Conservation (phyloP, 2,113 vertebrate genomes). For the Rallus limicola region DNA sequence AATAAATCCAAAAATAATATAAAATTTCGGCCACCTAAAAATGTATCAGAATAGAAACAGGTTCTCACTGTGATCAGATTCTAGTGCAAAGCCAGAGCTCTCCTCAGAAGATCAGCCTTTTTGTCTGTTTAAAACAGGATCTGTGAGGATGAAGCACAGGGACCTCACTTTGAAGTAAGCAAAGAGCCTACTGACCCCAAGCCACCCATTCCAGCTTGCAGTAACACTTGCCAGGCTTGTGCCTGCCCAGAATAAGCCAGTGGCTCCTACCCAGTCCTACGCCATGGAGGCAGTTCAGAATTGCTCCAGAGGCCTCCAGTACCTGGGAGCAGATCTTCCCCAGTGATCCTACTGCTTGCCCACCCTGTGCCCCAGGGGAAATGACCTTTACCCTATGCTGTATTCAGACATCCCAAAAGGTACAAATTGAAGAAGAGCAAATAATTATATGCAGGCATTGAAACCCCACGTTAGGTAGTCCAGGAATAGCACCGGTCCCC, state of each 20-base stretch:
- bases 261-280: background rate
- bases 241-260: background rate
- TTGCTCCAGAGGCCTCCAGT: background rate
- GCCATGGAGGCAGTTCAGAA: background rate
- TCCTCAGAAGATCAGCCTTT: background rate
- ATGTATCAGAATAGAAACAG: background rate
- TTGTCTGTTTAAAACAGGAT: background rate
- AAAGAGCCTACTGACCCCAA: background rate
- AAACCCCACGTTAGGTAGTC: accelerated
- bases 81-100: background rate
- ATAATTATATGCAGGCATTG: background rate
- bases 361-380: background rate
- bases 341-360: accelerated
- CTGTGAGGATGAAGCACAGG: background rate
- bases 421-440: background rate
- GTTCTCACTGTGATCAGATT: background rate
- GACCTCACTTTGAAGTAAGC: background rate
- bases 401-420: background rate
- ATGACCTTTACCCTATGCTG: background rate
- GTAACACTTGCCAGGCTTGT: background rate
- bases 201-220: background rate
- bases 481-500: background rate
- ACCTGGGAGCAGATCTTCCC: background rate
- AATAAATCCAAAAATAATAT: background rate
- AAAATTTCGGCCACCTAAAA: background rate